Base-by-base conservation (phyloP, 2,797 vertebrate species). In the Pachyuromys duprasi region DNA sequence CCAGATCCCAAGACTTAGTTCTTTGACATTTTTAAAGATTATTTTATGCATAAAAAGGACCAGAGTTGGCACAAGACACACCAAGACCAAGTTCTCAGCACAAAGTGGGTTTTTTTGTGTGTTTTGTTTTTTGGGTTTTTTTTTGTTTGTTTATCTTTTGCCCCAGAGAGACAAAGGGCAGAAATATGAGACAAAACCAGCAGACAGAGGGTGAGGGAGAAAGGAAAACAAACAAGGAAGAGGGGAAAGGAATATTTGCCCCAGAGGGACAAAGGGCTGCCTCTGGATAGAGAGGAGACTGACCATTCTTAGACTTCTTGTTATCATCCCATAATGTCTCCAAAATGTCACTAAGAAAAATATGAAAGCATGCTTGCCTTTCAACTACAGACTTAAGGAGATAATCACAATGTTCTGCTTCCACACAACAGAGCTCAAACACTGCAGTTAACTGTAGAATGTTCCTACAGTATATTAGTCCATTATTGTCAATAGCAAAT, bases 351-450 rank as follows among this genome's bases (percentile, higher is more conserved):
- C 28, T 65, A 88, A 3, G 75, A 90, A 95, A 60, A 89, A 79
- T 82, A 89, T 31, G 5, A 95, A 95, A 69, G 36, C 65, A 94
- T 39, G 5, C 11, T 86, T 36, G 11, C 69, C 86, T 91, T 92
- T 82, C 91, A 75, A 79, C 4, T 94, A 2, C 8, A 93, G 22
- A 49, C 87, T 92, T 93, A 82, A 93, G 88, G 93, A 96, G 93
- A 93, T 33, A 88, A 36, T 49, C 28, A 75, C 7, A 87, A 89
- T 86, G 79, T 62, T 96, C 20, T 94, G 13, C 86, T 91, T 31
- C 86, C 65, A 86, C 4, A 74, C 53, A 91, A 26, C 90, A 74
- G 90, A 88, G 33, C 33, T 33, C 92, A 95, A 86, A 88, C 4
- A 65, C 3, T 65, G 15, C 2, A 93, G 55, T 57, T 97, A 83